Base-by-base conservation (phyloP, 2,888 invertebrate genomes). In the Pollenia griseotomentosa region DNA sequence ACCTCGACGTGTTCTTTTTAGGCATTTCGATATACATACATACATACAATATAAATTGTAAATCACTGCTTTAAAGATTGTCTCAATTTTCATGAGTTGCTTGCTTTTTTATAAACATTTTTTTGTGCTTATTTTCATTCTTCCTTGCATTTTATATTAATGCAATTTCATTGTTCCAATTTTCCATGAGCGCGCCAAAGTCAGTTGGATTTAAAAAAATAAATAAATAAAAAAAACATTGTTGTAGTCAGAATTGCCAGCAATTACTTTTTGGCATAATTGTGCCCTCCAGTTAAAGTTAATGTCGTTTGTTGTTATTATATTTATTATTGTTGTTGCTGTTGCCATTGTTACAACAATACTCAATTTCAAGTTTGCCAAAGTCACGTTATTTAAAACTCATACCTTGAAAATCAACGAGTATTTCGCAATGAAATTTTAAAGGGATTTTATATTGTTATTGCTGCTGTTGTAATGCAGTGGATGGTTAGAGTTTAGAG, bases 201-300 rank as follows among this genome's bases (percentile, higher is more conserved):
- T 51, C 79, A 83, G 65, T 65, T 46, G 48, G 14, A 23, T 11
- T 12, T 66, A 33, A 33, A 33, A 33, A 23, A 8, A 19, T 51
- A 10, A 11, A 14, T 16, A 10, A 14, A 6, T 14, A 33, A 44
- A 66, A 33, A 33, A 33, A 33, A 33, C 5, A 33, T 33, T 33
- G 4, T 42, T 23, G 33, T 57, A 63, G 51, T 73, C 57, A 46
- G 66, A 55, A 71, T 74, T 88, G 80, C 80, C 82, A 83, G 83
- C 88, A 88, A 88, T 89, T 88, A 88, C 88, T 88, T 89, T 88
- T 88, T 83, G 88, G 83, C 86, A 82, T 88, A 88, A 89, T 89
- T 88, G 84, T 87, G 88, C 88, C 88, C 88, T 80, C 63, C 80
- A 87, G 89, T 85, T 79, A 83, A 77, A 88, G 78, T 80, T 85